These are phyloP conservation scores for Chlorodrepanis virens DNA, from an alignment of 2,113 vertebrate genomes.

Conservation along the genomic window DNA sequence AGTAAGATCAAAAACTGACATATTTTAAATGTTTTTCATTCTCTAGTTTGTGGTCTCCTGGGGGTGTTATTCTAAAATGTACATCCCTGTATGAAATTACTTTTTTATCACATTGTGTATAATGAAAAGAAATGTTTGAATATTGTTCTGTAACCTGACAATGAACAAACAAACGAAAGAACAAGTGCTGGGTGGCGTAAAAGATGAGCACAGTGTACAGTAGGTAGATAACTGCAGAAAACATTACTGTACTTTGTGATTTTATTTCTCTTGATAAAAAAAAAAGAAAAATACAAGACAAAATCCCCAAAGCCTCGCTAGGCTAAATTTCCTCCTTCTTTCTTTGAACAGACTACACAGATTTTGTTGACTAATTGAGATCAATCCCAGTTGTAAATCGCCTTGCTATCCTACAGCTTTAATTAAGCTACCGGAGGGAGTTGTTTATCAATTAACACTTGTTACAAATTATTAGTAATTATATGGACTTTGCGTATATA, in stretches of 20 bases:
- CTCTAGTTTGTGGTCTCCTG: constrained; percentile 66
- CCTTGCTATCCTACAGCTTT: constrained; percentile 79
- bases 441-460: constrained; percentile 89
- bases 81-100: constrained; percentile 66
- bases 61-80: constrained; percentile 65
- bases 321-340: constrained; percentile 78
- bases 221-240: constrained; percentile 39
- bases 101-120: constrained; percentile 50
- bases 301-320: constrained; percentile 79
- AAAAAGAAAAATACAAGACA: constrained; percentile 57
- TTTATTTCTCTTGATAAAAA: constrained; percentile 51
- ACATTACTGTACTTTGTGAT: constrained; percentile 20
- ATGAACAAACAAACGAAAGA: constrained; percentile 71
- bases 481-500: constrained; percentile 76
- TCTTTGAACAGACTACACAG: constrained; percentile 82
- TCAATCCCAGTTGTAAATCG: constrained; percentile 87
- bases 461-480: constrained; percentile 89
- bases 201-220: background rate
- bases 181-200: constrained; percentile 43
- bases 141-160: constrained; percentile 74
- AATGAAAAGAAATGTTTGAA: constrained; percentile 72
- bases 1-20: constrained; percentile 75
- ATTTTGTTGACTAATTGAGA: constrained; percentile 89
- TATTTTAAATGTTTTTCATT: constrained; percentile 69
- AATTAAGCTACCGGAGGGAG: constrained; percentile 86